phyloP scores from a whole-genome alignment of 2,797 vertebrate genomes.

The Onychomys arenicola region DNA sequence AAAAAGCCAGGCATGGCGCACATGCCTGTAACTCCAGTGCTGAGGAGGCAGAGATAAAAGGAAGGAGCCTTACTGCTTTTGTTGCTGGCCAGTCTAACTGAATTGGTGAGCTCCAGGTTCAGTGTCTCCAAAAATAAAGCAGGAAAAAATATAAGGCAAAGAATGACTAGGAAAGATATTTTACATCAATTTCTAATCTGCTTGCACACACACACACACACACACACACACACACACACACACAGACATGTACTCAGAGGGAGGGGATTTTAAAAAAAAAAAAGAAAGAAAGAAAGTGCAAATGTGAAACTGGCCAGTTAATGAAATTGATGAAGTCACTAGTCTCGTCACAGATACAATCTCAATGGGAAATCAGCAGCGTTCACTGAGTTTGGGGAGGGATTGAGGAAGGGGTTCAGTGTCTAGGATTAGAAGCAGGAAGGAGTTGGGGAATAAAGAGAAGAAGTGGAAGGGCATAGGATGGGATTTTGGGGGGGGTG shows the following conservation, averaged over 20 bases:
- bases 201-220: no score
- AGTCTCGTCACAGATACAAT: neutral
- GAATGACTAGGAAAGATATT: neutral
- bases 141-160: neutral
- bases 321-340: neutral
- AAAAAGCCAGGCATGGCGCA: neutral
- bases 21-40: neutral
- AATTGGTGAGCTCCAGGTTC: neutral
- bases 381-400: neutral
- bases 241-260: neutral
- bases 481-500: no score
- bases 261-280: no score
- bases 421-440: neutral
- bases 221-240: no score
- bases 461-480: neutral
- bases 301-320: neutral
- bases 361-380: neutral
- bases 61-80: neutral
- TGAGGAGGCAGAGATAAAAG: neutral
- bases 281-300: neutral
- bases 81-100: neutral
- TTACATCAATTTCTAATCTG: neutral
- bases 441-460: neutral
- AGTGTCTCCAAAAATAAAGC: neutral
- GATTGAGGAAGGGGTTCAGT: neutral